Evolutionary conservation across 2,888 invertebrate genomes (phyloP).

Genomic region (Leucania comma): DNA sequence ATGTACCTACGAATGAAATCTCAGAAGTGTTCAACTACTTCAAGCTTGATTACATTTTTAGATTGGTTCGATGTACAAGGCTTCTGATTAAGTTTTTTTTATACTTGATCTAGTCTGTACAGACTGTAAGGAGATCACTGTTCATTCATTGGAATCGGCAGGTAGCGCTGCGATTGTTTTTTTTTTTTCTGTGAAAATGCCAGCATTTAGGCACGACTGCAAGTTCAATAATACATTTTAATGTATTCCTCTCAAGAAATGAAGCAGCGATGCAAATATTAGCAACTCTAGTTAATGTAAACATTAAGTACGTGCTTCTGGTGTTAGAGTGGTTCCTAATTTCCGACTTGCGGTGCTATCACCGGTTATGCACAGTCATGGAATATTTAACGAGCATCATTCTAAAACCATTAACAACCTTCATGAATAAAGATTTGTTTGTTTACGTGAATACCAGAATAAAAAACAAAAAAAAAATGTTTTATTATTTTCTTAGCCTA

Average conservation of each 20-base stretch:
- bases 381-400: constrained; percentile 54
- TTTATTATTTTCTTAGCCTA: too few species aligned
- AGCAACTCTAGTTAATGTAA: constrained; percentile 43
- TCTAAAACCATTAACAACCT: constrained; percentile 35
- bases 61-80: not conserved
- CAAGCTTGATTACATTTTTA: not conserved
- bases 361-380: constrained; percentile 6
- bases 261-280: constrained; percentile 40
- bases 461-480: too few species aligned
- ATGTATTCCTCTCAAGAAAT: constrained; percentile 7
- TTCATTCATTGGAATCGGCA: too few species aligned
- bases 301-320: constrained; percentile 53
- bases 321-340: constrained; percentile 40
- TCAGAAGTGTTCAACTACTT: constrained; percentile 2
- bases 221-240: not conserved
- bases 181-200: too few species aligned
- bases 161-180: too few species aligned
- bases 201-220: too few species aligned
- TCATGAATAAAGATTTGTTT: constrained; percentile 20
- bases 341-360: constrained; percentile 45
- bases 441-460: not conserved
- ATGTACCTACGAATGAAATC: not conserved
- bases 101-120: not conserved
- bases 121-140: too few species aligned
- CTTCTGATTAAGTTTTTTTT: not conserved